phyloP scores from a whole-genome alignment of 2,797 vertebrate species.

The Rhabdomys pumilio region DNA sequence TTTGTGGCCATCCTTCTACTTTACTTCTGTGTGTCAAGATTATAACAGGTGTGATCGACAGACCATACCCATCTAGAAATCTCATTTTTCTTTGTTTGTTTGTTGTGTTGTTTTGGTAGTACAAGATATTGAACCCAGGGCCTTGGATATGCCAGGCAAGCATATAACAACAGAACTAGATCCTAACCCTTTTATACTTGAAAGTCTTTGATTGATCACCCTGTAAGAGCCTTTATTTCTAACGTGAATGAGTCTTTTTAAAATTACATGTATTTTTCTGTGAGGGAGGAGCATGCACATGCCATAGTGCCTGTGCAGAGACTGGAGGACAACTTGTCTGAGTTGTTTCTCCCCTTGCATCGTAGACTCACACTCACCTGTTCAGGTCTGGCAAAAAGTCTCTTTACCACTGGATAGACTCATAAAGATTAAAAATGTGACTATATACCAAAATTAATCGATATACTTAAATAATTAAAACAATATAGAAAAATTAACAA shows the following conservation, averaged over 20 bases:
- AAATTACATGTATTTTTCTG: neutral
- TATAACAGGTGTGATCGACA: neutral
- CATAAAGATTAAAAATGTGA: conserved; percentile 61
- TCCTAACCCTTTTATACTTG: conserved; percentile 36
- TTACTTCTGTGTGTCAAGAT: neutral
- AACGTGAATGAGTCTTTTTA: neutral
- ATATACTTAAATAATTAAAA: neutral
- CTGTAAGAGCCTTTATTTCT: neutral
- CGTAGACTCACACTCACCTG: neutral
- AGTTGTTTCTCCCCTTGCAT: neutral
- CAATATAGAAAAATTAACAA: neutral
- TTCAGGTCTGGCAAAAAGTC: neutral
- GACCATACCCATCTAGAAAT: neutral
- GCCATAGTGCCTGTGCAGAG: neutral
- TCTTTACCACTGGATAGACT: neutral
- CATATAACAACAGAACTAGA: neutral
- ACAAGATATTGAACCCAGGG: neutral
- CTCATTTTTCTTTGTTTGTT: neutral
- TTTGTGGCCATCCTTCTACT: neutral
- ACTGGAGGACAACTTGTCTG: no score
- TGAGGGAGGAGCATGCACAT: neutral
- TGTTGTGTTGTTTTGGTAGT: neutral
- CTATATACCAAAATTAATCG: conserved; percentile 65
- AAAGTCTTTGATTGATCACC: conserved; percentile 10
- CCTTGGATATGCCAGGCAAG: neutral